Base-by-base conservation (phyloP, 2,113 vertebrate species). In the Notarius quadriscutis region DNA sequence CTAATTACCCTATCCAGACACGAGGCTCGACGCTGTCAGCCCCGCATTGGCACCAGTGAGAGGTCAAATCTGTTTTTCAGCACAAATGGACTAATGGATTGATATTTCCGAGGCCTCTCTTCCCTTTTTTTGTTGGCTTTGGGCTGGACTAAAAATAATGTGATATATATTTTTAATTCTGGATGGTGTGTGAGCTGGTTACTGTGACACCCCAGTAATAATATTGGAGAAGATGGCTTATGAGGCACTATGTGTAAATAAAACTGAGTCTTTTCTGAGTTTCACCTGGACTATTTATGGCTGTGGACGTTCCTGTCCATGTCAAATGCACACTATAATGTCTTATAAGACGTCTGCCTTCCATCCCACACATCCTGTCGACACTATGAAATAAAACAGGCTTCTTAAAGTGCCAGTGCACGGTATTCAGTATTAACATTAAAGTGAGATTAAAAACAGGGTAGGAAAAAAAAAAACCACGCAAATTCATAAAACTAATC, bases 401-500 rank as follows among this genome's bases (percentile, higher is more conserved):
- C 41, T 53, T 71, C 27, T 22, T 30, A 53, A 20, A 27, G 20
- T 81, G 65, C 62, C 20, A 58, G 22, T 63, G 15, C 17, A 1
- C n/a, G 22, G 50, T 65, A 27, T 84, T 84, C 65, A 9, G 15
- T 27, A 27, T 74, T 34, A 62, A 53, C 30, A 30, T 18, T 22
- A 72, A 84, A n/a, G 7, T 4, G 30, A 9, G 12, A 18, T n/a
- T 25, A 82, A n/a, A 34, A 80, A 86, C 22, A 34, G 51, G 25
- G 6, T 53, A 57, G 14, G 34, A 22, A 90, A 90, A 91, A 85
- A 88, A 87, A 41, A 41, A 41, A 41, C 34, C 87, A 15, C 81
- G 88, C 89, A 90, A 89, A 91, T 89, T 89, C 89, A 84, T 91
- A 91, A 90, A 86, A 87, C 89, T 92, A 93, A 60, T 58, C 92